Evolutionary conservation across 2,797 vertebrate genomes (phyloP).

Genomic region (Alosa sapidissima): DNA sequence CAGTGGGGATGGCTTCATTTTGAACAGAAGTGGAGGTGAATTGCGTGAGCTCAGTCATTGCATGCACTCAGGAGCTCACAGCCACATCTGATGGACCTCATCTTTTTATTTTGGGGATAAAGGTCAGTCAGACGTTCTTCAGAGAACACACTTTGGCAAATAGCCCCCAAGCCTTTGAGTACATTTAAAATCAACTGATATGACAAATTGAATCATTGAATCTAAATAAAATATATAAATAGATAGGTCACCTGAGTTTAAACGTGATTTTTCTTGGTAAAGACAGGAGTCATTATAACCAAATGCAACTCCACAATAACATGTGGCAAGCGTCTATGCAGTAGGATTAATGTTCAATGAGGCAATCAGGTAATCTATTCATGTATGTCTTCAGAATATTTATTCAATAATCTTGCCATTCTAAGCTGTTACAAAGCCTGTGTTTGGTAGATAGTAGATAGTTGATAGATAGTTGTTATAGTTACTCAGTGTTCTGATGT

Average conservation of each 20-base stretch:
- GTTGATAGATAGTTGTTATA: background rate
- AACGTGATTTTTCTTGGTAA: background rate
- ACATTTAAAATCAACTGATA: background rate
- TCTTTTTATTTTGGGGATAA: background rate
- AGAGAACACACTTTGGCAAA: background rate
- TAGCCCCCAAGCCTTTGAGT: background rate
- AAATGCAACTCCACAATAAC: too few species aligned
- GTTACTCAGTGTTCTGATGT: background rate
- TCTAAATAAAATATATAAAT: background rate
- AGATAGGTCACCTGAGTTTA: background rate
- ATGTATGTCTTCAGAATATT: background rate
- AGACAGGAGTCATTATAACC: too few species aligned
- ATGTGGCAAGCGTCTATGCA: too few species aligned
- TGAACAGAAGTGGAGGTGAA: slow-evolving; percentile 32
- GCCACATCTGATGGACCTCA: slow-evolving; percentile 16
- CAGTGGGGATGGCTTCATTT: slow-evolving; percentile 38
- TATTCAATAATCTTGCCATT: background rate
- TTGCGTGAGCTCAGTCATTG: background rate
- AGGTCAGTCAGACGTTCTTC: background rate
- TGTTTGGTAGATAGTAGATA: background rate
- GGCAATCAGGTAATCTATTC: too few species aligned
- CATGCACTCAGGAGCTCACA: background rate
- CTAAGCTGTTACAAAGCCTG: background rate
- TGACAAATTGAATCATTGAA: background rate
- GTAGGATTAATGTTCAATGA: too few species aligned